These are phyloP conservation scores for Orthosia gracilis DNA, from an alignment of 2,888 invertebrate species.

Conservation along the genomic window DNA sequence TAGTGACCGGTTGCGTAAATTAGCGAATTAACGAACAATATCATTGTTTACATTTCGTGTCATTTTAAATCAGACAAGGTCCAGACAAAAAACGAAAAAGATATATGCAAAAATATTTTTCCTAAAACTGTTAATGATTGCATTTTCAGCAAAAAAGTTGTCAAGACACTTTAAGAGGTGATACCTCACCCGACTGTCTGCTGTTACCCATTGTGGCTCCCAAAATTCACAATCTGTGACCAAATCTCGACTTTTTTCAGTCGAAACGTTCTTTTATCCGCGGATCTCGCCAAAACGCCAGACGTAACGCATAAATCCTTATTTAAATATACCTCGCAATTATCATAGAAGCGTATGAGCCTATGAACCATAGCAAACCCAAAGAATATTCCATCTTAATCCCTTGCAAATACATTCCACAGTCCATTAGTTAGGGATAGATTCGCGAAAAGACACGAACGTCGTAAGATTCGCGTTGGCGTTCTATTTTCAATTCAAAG, in stretches of 20 bases:
- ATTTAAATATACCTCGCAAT: constrained; percentile 88
- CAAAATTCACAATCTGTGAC: constrained; percentile 78
- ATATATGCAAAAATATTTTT: constrained; percentile 47
- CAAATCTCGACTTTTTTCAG: constrained; percentile 82
- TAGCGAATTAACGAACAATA: neutral
- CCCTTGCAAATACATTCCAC: constrained; percentile 63
- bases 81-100: constrained; percentile 58
- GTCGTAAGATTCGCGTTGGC: constrained; percentile 66
- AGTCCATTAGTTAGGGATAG: constrained; percentile 65
- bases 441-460: constrained; percentile 61
- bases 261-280: constrained; percentile 86
- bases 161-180: constrained; percentile 70
- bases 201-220: constrained; percentile 77
- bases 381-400: constrained; percentile 69
- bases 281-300: constrained; percentile 90
- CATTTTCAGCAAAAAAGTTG: constrained; percentile 64
- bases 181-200: constrained; percentile 75
- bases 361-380: constrained; percentile 61
- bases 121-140: constrained; percentile 67
- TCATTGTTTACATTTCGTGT: constrained; percentile 22
- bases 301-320: constrained; percentile 91
- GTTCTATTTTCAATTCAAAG: constrained; percentile 57
- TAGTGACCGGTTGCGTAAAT: neutral
- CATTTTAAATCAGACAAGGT: constrained; percentile 7
- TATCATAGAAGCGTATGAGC: constrained; percentile 66